Evolutionary conservation across 1,140 invertebrate genomes (phyloP), one percentile per base, ranked within the genome.

Genomic region (Penaeus chinensis): DNA sequence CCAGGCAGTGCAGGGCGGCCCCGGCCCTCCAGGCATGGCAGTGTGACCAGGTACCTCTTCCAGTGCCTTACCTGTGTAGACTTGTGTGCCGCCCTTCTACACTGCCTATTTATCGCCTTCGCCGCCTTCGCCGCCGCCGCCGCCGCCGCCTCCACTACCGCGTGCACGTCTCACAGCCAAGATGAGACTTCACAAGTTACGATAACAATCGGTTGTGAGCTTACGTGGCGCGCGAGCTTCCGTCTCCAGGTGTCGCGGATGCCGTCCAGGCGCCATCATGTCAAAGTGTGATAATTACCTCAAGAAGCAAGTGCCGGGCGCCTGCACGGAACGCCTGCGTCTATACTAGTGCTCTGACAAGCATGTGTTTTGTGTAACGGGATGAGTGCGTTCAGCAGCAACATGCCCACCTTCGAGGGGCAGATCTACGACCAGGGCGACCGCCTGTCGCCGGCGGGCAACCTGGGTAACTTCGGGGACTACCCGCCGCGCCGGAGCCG

Each of bases 1-100:
- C 76, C 54, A 63, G 83, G 83, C 54, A 84, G 83, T 84, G 83
- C 76, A 62, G 84, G 77, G 76, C 61, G 37, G 84, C 32, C 76
- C 84, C 66, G 32, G 66, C 76, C 27, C 42, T 62, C 84, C 61
- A n/a, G 20, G 66, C n/a, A n/a, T 71, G n/a, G n/a, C 18, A 18
- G 62, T 85, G 71, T 63, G 24, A 63, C 60, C 61, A 62, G 20
- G 74, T 8, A 27, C 22, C 61, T 37, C 76, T 37, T 71, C n/a
- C 62, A 85, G 76, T 78, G 84, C 74, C 84, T 79, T 74, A 18
- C 61, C 47, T 60, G 63, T 71, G 42, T 74, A 54, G 54, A 54
- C 54, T 54, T 54, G n/a, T 47, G n/a, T 71, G 69, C 19, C 32
- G 60, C 27, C 60, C 47, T 76, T 61, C 84, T 37, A 20, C 62